Evolutionary conservation across 2,797 vertebrate species (phyloP).

Genomic region (Pangasius krempfi): DNA sequence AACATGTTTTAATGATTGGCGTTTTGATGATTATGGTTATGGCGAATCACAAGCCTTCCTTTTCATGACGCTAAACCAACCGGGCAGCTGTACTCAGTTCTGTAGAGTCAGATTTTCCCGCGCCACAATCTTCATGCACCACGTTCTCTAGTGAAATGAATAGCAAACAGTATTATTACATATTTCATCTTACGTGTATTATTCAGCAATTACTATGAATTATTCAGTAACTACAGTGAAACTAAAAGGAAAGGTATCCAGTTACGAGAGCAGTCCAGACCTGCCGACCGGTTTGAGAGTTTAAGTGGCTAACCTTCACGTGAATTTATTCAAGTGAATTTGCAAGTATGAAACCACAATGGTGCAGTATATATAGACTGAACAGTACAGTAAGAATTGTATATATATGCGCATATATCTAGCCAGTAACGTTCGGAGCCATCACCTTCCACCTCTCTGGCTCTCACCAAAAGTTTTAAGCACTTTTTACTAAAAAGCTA

Average conservation of each 20-base stretch:
- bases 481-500: not conserved
- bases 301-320: not conserved
- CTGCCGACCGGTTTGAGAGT: not conserved
- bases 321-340: slow-evolving; percentile 14
- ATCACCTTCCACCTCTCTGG: slow-evolving; percentile 6
- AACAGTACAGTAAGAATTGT: slow-evolving; percentile 1
- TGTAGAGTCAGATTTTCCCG: not conserved
- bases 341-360: not conserved
- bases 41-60: not conserved
- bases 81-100: not conserved
- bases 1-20: not conserved
- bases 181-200: not conserved
- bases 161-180: not conserved
- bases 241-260: not conserved
- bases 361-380: not conserved
- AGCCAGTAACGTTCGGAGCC: not conserved
- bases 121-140: not conserved
- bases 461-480: slow-evolving; percentile 5
- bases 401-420: slow-evolving; percentile 4
- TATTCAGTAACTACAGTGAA: not conserved
- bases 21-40: not conserved
- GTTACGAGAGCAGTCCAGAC: not conserved
- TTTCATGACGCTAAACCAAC: not conserved
- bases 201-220: not conserved
- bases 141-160: not conserved